Percentiles rank a stretch among this genome's conserved stretches.
Conservation (phyloP, 2,888 invertebrate species). For the Metallyticus violacea region DNA sequence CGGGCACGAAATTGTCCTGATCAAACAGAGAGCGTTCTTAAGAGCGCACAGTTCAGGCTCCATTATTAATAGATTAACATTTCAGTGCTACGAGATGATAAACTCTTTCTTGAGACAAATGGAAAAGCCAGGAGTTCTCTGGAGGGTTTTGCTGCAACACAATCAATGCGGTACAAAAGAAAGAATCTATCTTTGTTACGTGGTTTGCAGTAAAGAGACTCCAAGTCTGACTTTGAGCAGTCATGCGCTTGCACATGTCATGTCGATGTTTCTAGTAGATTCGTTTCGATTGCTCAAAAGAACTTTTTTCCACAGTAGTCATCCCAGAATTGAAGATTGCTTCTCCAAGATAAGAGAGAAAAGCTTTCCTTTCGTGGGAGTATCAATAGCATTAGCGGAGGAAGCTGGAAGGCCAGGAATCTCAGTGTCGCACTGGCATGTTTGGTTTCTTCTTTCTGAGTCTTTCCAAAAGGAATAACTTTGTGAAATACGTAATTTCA, state of each 20-base stretch:
- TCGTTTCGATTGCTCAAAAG: not conserved
- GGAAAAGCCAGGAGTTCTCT: too few species aligned
- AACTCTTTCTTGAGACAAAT: too few species aligned
- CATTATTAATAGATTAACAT: too few species aligned
- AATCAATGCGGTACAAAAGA: not conserved
- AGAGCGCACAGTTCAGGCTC: too few species aligned
- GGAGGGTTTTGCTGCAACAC: too few species aligned
- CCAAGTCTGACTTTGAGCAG: not conserved
- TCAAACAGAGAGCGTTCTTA: too few species aligned
- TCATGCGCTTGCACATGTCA: not conserved
- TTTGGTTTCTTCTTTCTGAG: too few species aligned
- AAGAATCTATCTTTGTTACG: not conserved
- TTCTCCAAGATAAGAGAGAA: slow-evolving; percentile 2
- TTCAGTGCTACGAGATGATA: too few species aligned
- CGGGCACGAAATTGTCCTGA: too few species aligned
- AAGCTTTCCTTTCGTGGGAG: not conserved
- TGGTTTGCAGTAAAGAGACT: not conserved
- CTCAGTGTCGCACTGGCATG: not conserved
- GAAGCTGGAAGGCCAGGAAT: not conserved
- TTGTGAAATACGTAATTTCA: too few species aligned
- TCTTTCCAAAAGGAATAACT: too few species aligned
- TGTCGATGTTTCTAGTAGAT: not conserved
- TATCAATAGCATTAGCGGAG: slow-evolving; percentile 12
- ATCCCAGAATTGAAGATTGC: slow-evolving; percentile 9
- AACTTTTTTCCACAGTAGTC: not conserved